phyloP scores from a whole-genome alignment of 2,113 vertebrate genomes.

The Tupaia tana region DNA sequence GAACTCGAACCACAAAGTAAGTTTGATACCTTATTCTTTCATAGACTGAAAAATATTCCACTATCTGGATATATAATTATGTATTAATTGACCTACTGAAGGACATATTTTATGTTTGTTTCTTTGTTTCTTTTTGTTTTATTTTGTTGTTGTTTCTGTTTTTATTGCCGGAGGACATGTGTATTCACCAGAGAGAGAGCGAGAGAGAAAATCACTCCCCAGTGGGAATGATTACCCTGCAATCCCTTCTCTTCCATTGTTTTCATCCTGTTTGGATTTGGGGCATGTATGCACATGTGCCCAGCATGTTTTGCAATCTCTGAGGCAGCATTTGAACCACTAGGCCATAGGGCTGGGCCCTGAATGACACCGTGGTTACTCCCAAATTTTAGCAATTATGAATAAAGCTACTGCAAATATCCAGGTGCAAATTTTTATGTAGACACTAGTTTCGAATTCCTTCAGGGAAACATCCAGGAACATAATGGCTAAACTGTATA shows the following conservation, averaged over 20 bases:
- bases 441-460: background rate
- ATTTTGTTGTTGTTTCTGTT: background rate
- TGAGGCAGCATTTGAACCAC: no score
- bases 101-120: background rate
- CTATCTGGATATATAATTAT: background rate
- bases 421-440: background rate
- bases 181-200: no score
- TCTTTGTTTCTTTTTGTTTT: background rate
- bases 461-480: background rate
- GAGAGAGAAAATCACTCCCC: no score
- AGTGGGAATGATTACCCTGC: no score
- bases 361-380: background rate
- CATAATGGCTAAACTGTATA: background rate
- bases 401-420: background rate
- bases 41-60: background rate
- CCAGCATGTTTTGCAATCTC: no score
- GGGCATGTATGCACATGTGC: no score
- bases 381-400: background rate
- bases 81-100: background rate
- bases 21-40: background rate
- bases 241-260: no score
- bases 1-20: no score
- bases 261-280: no score
- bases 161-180: no score
- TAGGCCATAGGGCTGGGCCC: no score